A percentile compares a stretch with the other conserved stretches of the same genome.
Evolutionary conservation across 2,888 invertebrate species (phyloP).

Genomic region (Trachelus tabidus): DNA sequence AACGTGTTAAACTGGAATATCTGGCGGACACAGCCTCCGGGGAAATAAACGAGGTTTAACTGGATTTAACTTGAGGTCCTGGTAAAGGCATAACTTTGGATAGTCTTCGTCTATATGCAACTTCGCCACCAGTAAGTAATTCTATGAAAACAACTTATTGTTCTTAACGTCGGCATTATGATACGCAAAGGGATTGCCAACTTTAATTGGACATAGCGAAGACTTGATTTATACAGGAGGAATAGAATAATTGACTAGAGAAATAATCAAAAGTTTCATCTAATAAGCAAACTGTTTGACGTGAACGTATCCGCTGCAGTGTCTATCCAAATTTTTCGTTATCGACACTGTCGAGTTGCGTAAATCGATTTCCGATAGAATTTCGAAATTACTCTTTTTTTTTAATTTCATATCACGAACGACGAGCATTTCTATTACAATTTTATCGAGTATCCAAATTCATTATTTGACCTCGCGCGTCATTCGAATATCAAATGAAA

Average conservation of each 20-base stretch:
- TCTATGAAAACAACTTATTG: neutral
- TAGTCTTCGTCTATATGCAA: neutral
- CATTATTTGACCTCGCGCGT: neutral
- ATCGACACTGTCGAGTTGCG: neutral
- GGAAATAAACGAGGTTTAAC: slow-evolving; percentile 1
- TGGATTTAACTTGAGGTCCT: neutral
- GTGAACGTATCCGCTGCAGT: neutral
- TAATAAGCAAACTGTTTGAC: neutral
- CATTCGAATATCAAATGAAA: neutral
- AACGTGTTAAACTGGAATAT: neutral
- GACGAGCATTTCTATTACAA: neutral
- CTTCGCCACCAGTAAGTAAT: neutral
- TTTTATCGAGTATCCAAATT: neutral
- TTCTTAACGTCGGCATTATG: neutral
- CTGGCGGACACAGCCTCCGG: neutral
- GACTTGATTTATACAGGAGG: neutral
- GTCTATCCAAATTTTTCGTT: neutral
- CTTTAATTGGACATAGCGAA: neutral
- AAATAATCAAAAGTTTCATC: neutral
- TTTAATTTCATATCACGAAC: neutral
- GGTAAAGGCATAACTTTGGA: neutral
- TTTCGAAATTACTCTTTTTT: neutral
- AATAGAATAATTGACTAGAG: neutral
- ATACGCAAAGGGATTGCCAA: neutral
- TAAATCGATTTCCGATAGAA: neutral